Evolutionary conservation across 2,888 invertebrate species (phyloP), one percentile per base, ranked within the genome.

Genomic region (Lacanobia oleracea): DNA sequence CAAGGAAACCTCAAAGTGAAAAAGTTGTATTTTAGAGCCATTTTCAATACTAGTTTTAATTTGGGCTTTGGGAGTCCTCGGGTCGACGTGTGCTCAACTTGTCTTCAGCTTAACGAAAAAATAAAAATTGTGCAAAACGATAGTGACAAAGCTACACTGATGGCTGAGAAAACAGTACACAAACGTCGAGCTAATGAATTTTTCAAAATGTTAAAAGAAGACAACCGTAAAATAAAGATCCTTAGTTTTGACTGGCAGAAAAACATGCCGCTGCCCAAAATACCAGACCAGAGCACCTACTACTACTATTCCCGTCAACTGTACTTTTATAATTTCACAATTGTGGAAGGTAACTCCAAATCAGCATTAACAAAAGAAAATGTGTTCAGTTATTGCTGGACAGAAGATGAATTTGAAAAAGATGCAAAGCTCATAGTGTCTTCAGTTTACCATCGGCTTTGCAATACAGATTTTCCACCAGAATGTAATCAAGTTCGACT

Each of bases 301-400:
- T n/a, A n/a, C n/a, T n/a, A n/a, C 73, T 70, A 40, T 57, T 64
- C 59, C 2, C 27, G 70, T 37, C 70, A 64, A 51, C 65, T 78
- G 64, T 76, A 86, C 73, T 71, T 83, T 27, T 89, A 89, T 69
- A 90, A 91, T 73, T 89, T 91, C 67, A 88, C 27, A 27, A 27
- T n/a, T 40, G 87, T 88, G 69, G 61, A 81, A 72, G 88, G 89
- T 27, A 69, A 67, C 68, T 90, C 90, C 51, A 84, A 87, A 71
- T 68, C 78, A 8, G 79, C 83, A 74, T 76, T 83, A 8, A 27
- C 10, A 7, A 73, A 71, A 70, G 59, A 77, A 62, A 83, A 80
- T 66, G 77, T 83, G 12, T 65, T 51, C 62, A 77, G 73, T 12
- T 77, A 83, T 60, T 77, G 70, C 45, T 81, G 83, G 81, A 65